Percentiles rank a stretch among this genome's conserved stretches.
phyloP scores from a whole-genome alignment of 2,797 vertebrate species.

The Argentina silus region DNA sequence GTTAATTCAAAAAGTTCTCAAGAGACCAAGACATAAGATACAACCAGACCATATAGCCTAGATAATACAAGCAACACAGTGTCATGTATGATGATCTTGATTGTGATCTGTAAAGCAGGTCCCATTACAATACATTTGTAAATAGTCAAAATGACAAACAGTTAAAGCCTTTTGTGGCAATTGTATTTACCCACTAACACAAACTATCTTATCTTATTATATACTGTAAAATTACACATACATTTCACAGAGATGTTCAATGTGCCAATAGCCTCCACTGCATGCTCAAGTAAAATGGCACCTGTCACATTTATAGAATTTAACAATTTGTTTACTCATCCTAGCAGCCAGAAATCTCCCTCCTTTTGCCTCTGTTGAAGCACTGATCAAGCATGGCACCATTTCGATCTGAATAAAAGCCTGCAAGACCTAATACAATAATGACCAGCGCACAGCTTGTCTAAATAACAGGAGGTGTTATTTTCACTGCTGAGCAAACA shows the following conservation, averaged over 20 bases:
- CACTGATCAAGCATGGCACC: slow-evolving; percentile 68
- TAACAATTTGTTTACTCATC: slow-evolving; percentile 59
- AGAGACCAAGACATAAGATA: too few species aligned
- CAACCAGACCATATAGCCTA: too few species aligned
- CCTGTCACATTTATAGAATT: slow-evolving; percentile 63
- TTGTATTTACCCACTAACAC: neutral
- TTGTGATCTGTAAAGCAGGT: neutral
- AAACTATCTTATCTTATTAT: neutral
- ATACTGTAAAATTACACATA: neutral
- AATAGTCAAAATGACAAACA: neutral
- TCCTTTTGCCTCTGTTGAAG: slow-evolving; percentile 63
- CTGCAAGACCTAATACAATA: slow-evolving; percentile 72
- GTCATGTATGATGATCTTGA: neutral
- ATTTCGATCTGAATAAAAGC: slow-evolving; percentile 64
- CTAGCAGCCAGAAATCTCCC: slow-evolving; percentile 62
- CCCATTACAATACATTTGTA: neutral
- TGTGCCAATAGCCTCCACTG: neutral
- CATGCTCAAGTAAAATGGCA: neutral
- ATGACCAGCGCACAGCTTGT: slow-evolving; percentile 68
- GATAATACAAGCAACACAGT: neutral
- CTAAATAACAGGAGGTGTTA: slow-evolving; percentile 59
- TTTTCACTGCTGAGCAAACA: slow-evolving; percentile 58
- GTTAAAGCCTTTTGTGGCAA: neutral
- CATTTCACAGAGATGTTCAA: neutral
- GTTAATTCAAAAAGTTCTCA: neutral